Percentiles rank a stretch among this genome's conserved stretches.
Conservation (phyloP, 2,113 vertebrate genomes). For the Crotalus tigris region DNA sequence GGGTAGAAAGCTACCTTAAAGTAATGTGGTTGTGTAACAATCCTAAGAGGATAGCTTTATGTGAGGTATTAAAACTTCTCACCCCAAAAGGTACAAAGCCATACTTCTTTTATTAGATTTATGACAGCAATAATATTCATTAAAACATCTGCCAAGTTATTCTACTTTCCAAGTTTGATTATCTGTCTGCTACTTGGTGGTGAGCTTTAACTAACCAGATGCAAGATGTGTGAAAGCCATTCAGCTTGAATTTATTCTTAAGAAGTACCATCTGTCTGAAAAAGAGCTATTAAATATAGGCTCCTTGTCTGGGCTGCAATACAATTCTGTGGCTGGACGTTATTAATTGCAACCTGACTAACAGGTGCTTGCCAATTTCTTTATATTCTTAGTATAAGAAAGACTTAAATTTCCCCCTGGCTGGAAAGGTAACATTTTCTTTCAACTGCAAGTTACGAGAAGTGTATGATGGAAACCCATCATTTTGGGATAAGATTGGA, state of each 20-base stretch:
- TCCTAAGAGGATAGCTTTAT: not conserved
- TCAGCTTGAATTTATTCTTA: conserved; percentile 58
- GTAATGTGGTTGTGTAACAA: not conserved
- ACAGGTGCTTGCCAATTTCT: conserved; percentile 61
- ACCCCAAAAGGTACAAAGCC: conserved; percentile 9
- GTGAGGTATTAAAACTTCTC: not conserved
- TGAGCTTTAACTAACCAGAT: conserved; percentile 57
- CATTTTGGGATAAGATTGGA: not conserved
- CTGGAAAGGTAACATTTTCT: conserved; percentile 36
- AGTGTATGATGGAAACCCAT: conserved; percentile 21
- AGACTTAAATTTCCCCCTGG: conserved; percentile 51
- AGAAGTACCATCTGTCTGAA: conserved; percentile 57
- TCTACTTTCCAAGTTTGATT: conserved; percentile 60
- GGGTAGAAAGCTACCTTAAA: not conserved
- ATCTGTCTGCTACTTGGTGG: conserved; percentile 52
- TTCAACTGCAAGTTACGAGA: conserved; percentile 30
- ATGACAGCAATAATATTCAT: conserved; percentile 40
- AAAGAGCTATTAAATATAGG: conserved; percentile 58
- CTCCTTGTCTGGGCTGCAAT: conserved; percentile 57
- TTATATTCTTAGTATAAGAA: conserved; percentile 51
- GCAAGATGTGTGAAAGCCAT: conserved; percentile 57
- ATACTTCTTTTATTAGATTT: conserved; percentile 53
- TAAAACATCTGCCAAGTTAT: conserved; percentile 57
- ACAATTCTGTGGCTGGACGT: conserved; percentile 44
- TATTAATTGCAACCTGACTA: conserved; percentile 66